phyloP scores from a whole-genome alignment of 2,797 vertebrate genomes.

The Lacerta agilis region DNA sequence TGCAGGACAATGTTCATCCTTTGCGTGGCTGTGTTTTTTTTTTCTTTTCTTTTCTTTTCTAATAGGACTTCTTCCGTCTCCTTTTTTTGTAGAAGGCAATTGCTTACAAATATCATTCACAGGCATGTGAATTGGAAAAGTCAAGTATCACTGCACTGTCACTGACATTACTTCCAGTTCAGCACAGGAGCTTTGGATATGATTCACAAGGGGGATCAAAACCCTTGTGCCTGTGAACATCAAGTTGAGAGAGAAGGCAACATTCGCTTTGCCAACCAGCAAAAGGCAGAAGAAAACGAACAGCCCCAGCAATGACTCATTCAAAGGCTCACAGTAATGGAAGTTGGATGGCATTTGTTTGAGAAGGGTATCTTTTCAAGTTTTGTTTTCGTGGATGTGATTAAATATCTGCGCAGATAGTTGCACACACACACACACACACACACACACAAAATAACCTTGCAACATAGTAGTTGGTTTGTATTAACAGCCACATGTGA shows the following conservation, averaged over 20 bases:
- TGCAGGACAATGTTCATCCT: conserved; percentile 24
- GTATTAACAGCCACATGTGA: too few relatives aligned
- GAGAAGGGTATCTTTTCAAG: too few relatives aligned
- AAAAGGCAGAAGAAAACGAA: not conserved
- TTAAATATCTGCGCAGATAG: too few relatives aligned
- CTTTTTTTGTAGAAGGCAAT: conserved; percentile 37
- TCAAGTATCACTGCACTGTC: not conserved
- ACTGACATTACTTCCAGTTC: conserved; percentile 24
- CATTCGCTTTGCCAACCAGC: not conserved
- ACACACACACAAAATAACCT: too few relatives aligned
- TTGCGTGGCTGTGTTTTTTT: not conserved
- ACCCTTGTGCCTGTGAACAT: conserved; percentile 23
- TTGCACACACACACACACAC: too few relatives aligned
- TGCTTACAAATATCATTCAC: conserved; percentile 1
- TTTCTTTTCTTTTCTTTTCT: not conserved
- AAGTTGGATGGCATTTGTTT: not conserved
- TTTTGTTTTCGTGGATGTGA: too few relatives aligned
- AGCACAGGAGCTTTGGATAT: conserved; percentile 14
- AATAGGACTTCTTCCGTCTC: conserved; percentile 26
- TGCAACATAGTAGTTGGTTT: too few relatives aligned
- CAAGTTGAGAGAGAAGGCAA: not conserved
- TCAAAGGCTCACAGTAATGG: not conserved
- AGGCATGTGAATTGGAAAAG: conserved; percentile 11
- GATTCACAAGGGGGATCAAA: conserved; percentile 6
- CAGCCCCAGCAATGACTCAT: not conserved